Conservation (phyloP, 2,113 vertebrate genomes). For the Cricetomys ansorgei region DNA sequence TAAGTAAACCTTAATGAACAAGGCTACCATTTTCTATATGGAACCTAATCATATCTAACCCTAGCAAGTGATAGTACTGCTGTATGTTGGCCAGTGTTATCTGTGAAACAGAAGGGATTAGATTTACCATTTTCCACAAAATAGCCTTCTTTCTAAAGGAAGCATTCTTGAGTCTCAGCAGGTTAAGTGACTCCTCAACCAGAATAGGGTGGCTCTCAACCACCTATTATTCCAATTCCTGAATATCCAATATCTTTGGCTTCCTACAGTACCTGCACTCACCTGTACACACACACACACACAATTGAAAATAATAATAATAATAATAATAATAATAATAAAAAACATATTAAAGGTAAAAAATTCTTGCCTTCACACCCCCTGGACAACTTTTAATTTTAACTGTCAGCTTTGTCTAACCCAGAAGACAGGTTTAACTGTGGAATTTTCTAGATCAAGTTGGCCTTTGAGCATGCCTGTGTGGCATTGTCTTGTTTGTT, state of each 20-base stretch:
- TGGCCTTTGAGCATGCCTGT: not conserved
- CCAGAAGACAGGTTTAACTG: not conserved
- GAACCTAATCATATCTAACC: not conserved
- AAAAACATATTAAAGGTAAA: not conserved
- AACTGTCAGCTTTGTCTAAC: not conserved
- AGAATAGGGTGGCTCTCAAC: not conserved
- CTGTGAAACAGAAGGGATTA: not conserved
- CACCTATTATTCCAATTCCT: not conserved
- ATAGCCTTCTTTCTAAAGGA: not conserved
- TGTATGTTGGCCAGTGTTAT: not conserved
- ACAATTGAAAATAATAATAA: not conserved
- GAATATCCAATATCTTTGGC: not conserved
- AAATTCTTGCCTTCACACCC: not conserved
- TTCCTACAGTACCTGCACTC: not conserved
- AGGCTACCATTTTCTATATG: not conserved
- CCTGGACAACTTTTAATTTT: not conserved
- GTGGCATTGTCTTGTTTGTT: not conserved
- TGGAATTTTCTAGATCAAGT: not conserved
- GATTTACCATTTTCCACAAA: not conserved
- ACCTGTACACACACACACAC: not conserved
- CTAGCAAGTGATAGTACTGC: not conserved
- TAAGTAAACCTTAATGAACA: not conserved
- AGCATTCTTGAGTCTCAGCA: not conserved
- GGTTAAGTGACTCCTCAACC: not conserved
- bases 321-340: too few species aligned